Percentiles rank a stretch among this genome's conserved stretches.
Evolutionary conservation across 1,140 invertebrate genomes (phyloP).

Genomic region (Neodiprion fabricii): DNA sequence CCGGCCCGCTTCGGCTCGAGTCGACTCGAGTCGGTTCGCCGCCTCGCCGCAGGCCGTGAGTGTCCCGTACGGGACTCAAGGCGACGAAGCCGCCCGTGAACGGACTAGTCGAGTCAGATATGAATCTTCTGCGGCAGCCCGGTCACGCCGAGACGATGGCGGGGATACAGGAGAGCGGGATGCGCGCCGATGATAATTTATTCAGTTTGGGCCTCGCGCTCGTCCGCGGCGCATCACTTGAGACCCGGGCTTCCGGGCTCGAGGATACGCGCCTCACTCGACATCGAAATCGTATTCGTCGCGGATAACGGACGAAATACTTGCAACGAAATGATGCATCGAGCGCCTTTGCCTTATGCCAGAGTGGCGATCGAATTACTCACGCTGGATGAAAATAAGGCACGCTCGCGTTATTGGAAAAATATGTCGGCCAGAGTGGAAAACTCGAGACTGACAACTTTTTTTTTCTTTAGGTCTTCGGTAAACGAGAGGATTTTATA

Average conservation of each 20-base stretch:
- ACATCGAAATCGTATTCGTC: no score
- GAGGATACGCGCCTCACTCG: background rate
- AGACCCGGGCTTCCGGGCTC: background rate
- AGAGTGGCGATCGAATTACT: no score
- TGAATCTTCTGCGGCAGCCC: conserved; percentile 45
- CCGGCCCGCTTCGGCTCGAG: conserved; percentile 54
- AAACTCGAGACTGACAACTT: no score
- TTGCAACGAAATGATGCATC: no score
- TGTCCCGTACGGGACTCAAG: conserved; percentile 23
- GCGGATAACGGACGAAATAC: no score
- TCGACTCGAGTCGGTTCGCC: conserved; percentile 51
- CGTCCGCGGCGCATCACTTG: background rate
- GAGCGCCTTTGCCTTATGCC: no score
- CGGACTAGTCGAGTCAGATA: conserved; percentile 46
- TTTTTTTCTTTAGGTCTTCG: no score
- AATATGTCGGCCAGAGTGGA: no score
- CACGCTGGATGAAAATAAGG: no score
- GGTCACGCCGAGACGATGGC: background rate
- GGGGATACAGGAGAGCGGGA: conserved; percentile 18
- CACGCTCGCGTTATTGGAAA: no score
- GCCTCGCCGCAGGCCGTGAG: conserved; percentile 23
- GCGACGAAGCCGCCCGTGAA: conserved; percentile 17
- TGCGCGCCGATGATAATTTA: conserved; percentile 52
- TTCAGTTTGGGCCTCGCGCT: conserved; percentile 44
- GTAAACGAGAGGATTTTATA: no score